Percentiles rank a stretch among this genome's conserved stretches.
Conservation (phyloP, 2,797 vertebrate genomes). For the Mionectes olivaceus region DNA sequence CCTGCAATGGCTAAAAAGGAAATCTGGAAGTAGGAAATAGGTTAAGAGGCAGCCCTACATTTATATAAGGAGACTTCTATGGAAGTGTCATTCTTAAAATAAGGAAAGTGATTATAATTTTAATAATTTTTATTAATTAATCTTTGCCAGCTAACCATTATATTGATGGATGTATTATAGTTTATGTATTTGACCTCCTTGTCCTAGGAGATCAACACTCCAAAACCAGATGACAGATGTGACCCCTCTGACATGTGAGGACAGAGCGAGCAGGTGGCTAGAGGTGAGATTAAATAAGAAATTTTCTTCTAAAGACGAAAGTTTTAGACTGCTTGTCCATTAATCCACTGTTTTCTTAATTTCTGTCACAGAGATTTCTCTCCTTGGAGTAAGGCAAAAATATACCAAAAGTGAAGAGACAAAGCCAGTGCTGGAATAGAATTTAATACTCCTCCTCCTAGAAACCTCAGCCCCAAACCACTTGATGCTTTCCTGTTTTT, state of each 20-base stretch:
- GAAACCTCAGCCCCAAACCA: neutral
- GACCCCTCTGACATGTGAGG: neutral
- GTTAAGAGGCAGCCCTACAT: neutral
- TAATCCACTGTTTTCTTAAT: neutral
- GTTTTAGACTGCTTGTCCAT: neutral
- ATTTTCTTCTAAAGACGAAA: neutral
- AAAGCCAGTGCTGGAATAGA: neutral
- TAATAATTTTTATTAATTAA: neutral
- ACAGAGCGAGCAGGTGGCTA: neutral
- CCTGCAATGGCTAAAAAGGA: neutral
- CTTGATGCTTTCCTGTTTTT: neutral
- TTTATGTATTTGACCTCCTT: neutral
- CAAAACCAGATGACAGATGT: neutral
- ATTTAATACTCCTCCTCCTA: neutral
- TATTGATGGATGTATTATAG: neutral
- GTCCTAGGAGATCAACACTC: neutral
- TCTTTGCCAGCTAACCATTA: neutral
- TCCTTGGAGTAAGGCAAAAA: neutral
- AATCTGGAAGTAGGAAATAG: conserved; percentile 31
- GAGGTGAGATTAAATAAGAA: neutral
- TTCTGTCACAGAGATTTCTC: neutral
- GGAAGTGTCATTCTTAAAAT: neutral
- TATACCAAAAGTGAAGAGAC: neutral
- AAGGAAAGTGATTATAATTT: neutral
- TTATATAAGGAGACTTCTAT: neutral